Percentiles rank a stretch among this genome's conserved stretches.
Evolutionary conservation across 2,113 vertebrate genomes (phyloP).

Genomic region (Oreotragus oreotragus): DNA sequence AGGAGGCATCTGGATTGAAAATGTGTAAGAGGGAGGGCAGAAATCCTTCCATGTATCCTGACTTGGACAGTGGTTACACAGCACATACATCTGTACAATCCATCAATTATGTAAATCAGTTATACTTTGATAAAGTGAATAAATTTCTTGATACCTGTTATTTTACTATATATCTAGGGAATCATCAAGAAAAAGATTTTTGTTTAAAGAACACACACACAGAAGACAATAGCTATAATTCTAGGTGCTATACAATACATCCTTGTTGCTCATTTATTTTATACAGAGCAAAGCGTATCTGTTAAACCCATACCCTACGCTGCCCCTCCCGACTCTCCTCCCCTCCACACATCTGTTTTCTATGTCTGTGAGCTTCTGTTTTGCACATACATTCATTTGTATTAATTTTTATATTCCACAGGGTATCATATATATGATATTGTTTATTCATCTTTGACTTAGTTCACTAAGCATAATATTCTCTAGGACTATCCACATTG

Average conservation of each 20-base stretch:
- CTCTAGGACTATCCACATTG: not conserved
- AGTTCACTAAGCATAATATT: not conserved
- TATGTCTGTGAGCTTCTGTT: not conserved
- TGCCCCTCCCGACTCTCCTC: not conserved
- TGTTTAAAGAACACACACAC: not conserved
- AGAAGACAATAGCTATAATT: not conserved
- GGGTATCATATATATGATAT: not conserved
- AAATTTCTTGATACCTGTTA: not conserved
- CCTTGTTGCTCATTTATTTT: not conserved
- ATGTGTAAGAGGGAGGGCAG: not conserved
- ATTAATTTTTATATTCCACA: not conserved
- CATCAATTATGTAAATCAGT: not conserved
- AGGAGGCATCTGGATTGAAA: not conserved
- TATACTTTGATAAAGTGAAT: not conserved
- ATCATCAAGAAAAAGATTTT: not conserved
- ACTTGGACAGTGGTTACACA: not conserved
- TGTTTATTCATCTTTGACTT: not conserved
- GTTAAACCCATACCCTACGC: not conserved
- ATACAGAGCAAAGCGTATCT: not conserved
- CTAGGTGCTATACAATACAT: not conserved
- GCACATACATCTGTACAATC: not conserved
- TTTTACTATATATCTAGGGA: not conserved
- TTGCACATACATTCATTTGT: not conserved
- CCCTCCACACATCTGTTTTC: not conserved
- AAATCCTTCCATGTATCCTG: not conserved